A percentile compares a stretch with the other conserved stretches of the same genome.
Evolutionary conservation across 2,888 invertebrate genomes (phyloP).

Genomic region (Chymomyza caudatula): DNA sequence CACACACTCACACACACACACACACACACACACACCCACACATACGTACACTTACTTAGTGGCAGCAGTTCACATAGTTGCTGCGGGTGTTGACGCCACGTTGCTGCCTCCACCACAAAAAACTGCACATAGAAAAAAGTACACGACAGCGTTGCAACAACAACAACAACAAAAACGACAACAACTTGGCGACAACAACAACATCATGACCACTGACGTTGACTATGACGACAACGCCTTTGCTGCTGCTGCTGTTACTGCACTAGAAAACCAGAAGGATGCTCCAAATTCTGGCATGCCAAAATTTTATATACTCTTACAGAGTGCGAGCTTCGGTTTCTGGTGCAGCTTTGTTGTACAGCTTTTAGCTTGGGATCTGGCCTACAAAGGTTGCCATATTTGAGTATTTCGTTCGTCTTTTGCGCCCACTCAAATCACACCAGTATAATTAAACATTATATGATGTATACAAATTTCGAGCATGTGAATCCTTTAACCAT

Average conservation of each 20-base stretch:
- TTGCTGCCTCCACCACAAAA: background rate
- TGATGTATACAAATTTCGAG: no score
- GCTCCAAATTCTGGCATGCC: background rate
- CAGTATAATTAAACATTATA: no score
- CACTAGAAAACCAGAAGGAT: background rate
- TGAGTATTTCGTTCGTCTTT: no score
- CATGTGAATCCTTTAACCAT: no score
- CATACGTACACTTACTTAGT: background rate
- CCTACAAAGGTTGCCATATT: no score
- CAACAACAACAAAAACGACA: background rate
- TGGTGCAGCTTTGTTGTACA: no score
- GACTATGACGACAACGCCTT: background rate
- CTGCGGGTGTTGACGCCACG: background rate
- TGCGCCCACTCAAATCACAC: no score
- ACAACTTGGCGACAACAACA: background rate
- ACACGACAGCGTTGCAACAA: background rate
- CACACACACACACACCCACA: no score
- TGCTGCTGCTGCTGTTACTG: background rate
- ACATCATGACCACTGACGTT: background rate
- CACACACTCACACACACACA: slow-evolving; percentile 48
- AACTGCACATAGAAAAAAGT: background rate
- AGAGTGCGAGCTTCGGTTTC: no score
- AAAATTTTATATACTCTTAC: background rate
- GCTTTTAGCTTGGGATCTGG: no score
- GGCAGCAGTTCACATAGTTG: background rate